Conservation (phyloP, 2,113 vertebrate species). For the Apeltes quadracus region DNA sequence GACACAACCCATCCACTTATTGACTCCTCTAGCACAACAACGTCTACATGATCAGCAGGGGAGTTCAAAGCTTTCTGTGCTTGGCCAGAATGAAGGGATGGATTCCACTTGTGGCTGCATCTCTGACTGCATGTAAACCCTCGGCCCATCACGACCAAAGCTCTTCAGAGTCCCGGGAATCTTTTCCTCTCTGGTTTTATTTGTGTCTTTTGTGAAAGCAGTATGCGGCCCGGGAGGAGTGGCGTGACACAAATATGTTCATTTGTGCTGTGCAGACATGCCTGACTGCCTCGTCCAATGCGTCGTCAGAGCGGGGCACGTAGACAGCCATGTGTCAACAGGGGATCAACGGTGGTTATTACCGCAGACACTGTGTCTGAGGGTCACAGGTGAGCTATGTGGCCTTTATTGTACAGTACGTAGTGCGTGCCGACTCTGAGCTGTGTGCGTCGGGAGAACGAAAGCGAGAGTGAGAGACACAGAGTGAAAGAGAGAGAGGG, state of each 20-base stretch:
- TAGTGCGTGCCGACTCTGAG: constrained; percentile 56
- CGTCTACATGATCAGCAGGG: constrained; percentile 34
- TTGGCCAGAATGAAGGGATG: constrained; percentile 45
- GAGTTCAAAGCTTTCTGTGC: constrained; percentile 66
- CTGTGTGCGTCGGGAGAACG: constrained; percentile 25
- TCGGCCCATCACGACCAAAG: constrained; percentile 42
- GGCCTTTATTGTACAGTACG: constrained; percentile 63
- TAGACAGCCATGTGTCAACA: constrained; percentile 72
- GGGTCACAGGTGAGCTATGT: constrained; percentile 73
- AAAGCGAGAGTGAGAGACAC: constrained; percentile 9
- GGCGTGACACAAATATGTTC: constrained; percentile 21
- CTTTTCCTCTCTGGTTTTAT: constrained; percentile 9
- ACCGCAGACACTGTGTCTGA: constrained; percentile 68
- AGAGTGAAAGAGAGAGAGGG: constrained; percentile 5
- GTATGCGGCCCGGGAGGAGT: not conserved
- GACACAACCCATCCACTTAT: constrained; percentile 49
- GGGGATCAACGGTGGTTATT: constrained; percentile 72
- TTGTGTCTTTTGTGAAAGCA: constrained; percentile 16
- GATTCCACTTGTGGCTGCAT: constrained; percentile 42
- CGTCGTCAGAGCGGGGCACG: constrained; percentile 46
- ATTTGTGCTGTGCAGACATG: constrained; percentile 46
- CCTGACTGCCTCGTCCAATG: constrained; percentile 58
- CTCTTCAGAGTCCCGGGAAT: constrained; percentile 33
- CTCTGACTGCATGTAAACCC: constrained; percentile 51
- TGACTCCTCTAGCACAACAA: constrained; percentile 44